Conservation (phyloP, 2,888 invertebrate species). For the Eupithecia abbreviata region DNA sequence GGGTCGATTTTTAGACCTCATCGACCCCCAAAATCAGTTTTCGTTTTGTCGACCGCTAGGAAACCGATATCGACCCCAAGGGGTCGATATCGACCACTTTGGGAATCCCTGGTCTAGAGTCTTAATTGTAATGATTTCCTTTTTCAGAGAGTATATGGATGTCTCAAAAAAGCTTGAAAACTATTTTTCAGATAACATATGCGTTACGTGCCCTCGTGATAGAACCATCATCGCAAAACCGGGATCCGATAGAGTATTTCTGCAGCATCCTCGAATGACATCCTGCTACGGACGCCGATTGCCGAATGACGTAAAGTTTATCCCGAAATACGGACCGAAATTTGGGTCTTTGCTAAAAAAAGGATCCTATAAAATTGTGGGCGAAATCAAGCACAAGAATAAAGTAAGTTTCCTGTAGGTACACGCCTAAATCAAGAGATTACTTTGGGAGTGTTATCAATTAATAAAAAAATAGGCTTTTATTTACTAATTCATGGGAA, state of each 20-base stretch:
- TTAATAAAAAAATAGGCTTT: too few species aligned
- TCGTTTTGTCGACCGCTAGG: too few species aligned
- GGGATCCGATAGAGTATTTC: constrained; percentile 63
- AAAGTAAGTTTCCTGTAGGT: constrained; percentile 56
- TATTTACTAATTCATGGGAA: too few species aligned
- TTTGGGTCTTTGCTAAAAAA: constrained; percentile 68
- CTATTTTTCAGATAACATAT: constrained; percentile 48
- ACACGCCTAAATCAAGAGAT: background rate
- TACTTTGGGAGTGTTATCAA: background rate
- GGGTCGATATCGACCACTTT: too few species aligned
- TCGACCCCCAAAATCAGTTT: too few species aligned
- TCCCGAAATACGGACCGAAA: constrained; percentile 71
- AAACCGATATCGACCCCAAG: too few species aligned
- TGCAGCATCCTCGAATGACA: constrained; percentile 63
- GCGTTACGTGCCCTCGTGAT: constrained; percentile 76
- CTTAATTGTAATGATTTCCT: too few species aligned
- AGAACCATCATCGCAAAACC: constrained; percentile 70
- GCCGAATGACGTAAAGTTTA: constrained; percentile 59
- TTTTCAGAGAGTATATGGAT: too few species aligned
- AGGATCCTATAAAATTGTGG: constrained; percentile 72
- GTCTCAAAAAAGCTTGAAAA: background rate
- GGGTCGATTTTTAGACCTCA: too few species aligned
- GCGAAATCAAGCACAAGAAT: constrained; percentile 62
- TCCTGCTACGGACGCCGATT: constrained; percentile 65
- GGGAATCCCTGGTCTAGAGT: too few species aligned